Base-by-base conservation (phyloP, 2,888 invertebrate genomes). In the Uloborus plumipes region DNA sequence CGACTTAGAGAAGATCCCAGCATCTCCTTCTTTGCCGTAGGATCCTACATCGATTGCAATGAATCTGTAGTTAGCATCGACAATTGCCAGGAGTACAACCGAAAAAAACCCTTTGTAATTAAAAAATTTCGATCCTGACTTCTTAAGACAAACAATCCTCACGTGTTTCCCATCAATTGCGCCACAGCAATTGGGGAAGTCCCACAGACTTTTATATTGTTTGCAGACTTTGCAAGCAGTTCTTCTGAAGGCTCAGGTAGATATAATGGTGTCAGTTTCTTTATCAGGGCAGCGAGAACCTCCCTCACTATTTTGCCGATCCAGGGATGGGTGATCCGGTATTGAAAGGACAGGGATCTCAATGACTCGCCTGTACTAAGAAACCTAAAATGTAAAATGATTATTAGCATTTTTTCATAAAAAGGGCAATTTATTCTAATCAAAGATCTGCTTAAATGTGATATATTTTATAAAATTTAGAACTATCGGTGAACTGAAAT, bases 131-230 rank as follows among this genome's bases (percentile, higher is more conserved):
- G 86, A 62, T 86, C 86, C 49, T 86, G 86, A 47, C 73, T 85
- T 77, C 4, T 26, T 26, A 2, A 4, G 26, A 4, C 26, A 61
- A 31, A 51, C 67, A 16, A 86, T 80, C n/a, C 72, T 51, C 18
- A 87, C 77, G 59, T 86, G 85, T 31, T 86, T 87, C 14, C 86
- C 86, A 66, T 86, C 86, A 67, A 87, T 55, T 9, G 84, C 84
- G 7, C 85, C 86, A 31, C 77, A 65, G 16, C 62, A 18, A 39
- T 39, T 65, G 14, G 47, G 47, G 47, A 65, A 65, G 26, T 65
- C 47, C 65, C 65, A 65, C 1, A 11, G 16, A 3, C 16, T 53
- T 3, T 3, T 2, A 53, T 53, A 53, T 4, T 26, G 26, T 26
- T 26, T 4, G 26, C 26, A 26, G 26, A 26, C 4, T 26, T 4